Evolutionary conservation across 2,113 vertebrate genomes (phyloP), one percentile per base, ranked within the genome.

Genomic region (Rhinopomastus cyanomelas): DNA sequence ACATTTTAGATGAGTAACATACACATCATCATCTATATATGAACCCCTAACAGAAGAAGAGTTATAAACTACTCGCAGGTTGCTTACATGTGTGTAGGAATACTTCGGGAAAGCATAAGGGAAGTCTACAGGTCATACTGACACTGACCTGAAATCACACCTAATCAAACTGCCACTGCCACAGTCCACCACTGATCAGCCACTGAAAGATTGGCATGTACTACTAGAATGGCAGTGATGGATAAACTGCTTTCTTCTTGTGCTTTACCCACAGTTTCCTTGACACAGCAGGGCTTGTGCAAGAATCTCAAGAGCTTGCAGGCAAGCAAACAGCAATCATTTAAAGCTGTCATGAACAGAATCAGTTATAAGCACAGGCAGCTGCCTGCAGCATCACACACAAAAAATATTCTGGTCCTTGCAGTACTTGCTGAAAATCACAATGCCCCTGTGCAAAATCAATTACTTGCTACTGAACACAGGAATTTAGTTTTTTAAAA

Each of bases 271-370:
- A 87, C 81, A 64, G 62, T 80, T 87, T 81, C 78, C 42, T 60
- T 81, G 52, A 87, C 64, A 32, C 73, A 90, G 51, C 30, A 73
- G 42, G 32, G 62, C 51, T 78, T 61, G 46, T 65, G 69, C 49
- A 94, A 84, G 65, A 91, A 85, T 84, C 92, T 79, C 46, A 65
- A 88, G 84, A 80, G 57, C 66, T 75, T 79, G 55, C 66, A 84
- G 88, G 69, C 77, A 92, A 81, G 59, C 16, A 84, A 88, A 88
- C 51, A 79, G 87, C 75, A 92, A 68, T 80, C 60, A 83, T 75
- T 94, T 80, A 78, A 91, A 86, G 61, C 73, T 86, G 89, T 78
- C 90, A 86, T 36, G 72, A 90, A 46, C 30, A 61, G 62, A 78
- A 92, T 85, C 60, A 42, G 56, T 67, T 71, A 69, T 53, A 75